These are phyloP conservation scores for Ennomos quercinarius DNA, from an alignment of 2,888 invertebrate species.

Conservation along the genomic window DNA sequence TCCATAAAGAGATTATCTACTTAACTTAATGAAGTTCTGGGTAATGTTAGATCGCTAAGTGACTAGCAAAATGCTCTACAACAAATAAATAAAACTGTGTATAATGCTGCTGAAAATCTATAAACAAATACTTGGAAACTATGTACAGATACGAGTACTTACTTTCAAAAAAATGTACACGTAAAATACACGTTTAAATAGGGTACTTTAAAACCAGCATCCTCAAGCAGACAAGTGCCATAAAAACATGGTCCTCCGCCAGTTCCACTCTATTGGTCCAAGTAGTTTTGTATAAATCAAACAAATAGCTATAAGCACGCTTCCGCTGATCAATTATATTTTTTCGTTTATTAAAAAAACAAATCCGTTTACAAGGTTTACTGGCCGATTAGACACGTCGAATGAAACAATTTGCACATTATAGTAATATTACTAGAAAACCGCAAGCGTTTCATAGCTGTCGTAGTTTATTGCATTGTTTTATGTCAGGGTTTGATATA, in stretches of 20 bases:
- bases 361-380: conserved; percentile 65
- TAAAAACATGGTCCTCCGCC: conserved; percentile 44
- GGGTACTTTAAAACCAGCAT: conserved; percentile 25
- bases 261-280: conserved; percentile 47
- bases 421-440: conserved; percentile 41
- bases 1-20: too few relatives aligned
- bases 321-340: conserved; percentile 79
- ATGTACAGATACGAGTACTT: conserved; percentile 9
- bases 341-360: conserved; percentile 62
- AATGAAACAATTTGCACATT: conserved; percentile 57
- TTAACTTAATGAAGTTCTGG: too few relatives aligned
- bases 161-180: conserved; percentile 21
- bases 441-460: conserved; percentile 18
- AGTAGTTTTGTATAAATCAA: conserved; percentile 49
- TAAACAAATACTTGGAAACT: not conserved
- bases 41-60: too few relatives aligned
- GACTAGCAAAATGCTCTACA: too few relatives aligned
- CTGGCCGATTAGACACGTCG: conserved; percentile 72
- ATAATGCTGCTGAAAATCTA: too few relatives aligned
- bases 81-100: too few relatives aligned
- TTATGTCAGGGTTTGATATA: conserved; percentile 14
- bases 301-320: conserved; percentile 65
- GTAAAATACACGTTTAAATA: too few relatives aligned
- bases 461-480: conserved; percentile 22
- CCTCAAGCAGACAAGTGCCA: conserved; percentile 21